Evolutionary conservation across 1,140 invertebrate genomes (phyloP).

Genomic region (Telenomus remus): DNA sequence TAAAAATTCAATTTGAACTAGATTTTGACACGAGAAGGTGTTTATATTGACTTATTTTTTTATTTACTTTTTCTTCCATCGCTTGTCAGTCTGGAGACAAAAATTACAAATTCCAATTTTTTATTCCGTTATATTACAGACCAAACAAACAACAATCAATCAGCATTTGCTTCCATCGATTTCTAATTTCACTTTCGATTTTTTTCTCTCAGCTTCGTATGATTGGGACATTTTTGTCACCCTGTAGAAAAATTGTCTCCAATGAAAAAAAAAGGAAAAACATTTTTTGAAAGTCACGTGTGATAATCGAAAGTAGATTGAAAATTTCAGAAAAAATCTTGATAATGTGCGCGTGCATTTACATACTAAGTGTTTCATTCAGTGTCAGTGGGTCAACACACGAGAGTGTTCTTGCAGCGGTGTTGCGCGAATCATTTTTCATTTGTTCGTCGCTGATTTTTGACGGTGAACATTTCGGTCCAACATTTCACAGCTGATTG

Average conservation of each 20-base stretch:
- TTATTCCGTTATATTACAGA: slow-evolving; percentile 5
- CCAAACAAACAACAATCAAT: slow-evolving; percentile 1
- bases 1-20: no score
- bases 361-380: slow-evolving; percentile 56
- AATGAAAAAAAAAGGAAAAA: no score
- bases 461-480: background rate
- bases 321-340: no score
- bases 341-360: background rate
- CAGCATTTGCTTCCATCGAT: slow-evolving; percentile 11
- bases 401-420: slow-evolving; percentile 69
- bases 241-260: no score
- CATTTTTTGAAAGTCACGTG: no score
- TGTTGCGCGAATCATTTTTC: slow-evolving; percentile 33
- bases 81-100: background rate
- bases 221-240: background rate
- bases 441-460: slow-evolving; percentile 14
- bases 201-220: slow-evolving; percentile 16
- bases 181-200: slow-evolving; percentile 43
- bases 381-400: slow-evolving; percentile 73
- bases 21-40: no score
- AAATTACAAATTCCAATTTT: background rate
- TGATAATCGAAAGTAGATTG: no score
- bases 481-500: no score
- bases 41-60: no score
- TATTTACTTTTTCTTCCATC: no score